Evolutionary conservation across 35 echinoderm and acorn worm species (phyloP).

Genomic region (Chiridota heheva): DNA sequence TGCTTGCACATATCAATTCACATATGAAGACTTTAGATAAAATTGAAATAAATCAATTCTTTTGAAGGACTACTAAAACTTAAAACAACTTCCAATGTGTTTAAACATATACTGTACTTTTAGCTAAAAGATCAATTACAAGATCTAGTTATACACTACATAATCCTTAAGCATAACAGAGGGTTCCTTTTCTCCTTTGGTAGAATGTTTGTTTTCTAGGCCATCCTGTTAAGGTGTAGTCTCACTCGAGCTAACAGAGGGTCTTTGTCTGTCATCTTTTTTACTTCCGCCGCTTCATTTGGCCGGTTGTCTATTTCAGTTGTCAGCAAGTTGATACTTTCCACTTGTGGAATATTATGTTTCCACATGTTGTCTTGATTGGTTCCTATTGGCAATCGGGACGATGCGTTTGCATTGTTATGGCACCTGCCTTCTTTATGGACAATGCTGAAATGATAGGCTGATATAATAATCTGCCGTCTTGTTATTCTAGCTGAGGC

Average conservation of each 20-base stretch:
- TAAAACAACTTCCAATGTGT: too few relatives aligned
- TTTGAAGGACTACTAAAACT: too few relatives aligned
- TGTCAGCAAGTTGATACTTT: constrained; percentile 32
- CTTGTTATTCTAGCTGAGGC: constrained; percentile 54
- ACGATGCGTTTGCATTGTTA: constrained; percentile 43
- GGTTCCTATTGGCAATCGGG: constrained; percentile 31
- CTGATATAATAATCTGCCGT: constrained; percentile 56
- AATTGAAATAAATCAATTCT: too few relatives aligned
- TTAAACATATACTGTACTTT: too few relatives aligned
- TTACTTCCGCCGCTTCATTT: constrained; percentile 8
- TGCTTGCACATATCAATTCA: too few relatives aligned
- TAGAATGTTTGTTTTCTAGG: constrained; percentile 3
- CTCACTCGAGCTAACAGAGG: constrained; percentile 25
- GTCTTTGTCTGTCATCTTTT: constrained; percentile 9
- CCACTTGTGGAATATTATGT: background rate
- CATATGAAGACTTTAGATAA: too few relatives aligned
- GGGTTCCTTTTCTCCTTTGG: constrained; percentile 33
- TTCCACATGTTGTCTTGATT: background rate
- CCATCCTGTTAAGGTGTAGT: constrained; percentile 35
- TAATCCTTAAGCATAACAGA: too few relatives aligned
- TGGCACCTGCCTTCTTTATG: constrained; percentile 35
- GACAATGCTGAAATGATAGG: constrained; percentile 44
- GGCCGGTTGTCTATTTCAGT: constrained; percentile 15
- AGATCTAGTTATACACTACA: too few relatives aligned
- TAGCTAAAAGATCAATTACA: too few relatives aligned